Evolutionary conservation across 92 coral and sea anemone species (phyloP).

Genomic region (Umimayanthus kanabou): DNA sequence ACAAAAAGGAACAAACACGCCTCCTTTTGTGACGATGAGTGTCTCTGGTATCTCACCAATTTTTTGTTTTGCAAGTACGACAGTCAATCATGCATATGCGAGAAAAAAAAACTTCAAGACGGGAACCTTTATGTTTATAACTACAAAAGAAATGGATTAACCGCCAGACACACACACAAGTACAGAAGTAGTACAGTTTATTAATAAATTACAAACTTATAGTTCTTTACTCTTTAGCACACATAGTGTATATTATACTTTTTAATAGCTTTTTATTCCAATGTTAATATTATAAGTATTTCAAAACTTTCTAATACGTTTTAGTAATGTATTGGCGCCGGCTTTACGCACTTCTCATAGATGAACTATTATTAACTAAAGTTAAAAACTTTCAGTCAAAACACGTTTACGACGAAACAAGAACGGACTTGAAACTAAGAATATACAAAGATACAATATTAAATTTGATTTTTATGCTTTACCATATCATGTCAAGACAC

Average conservation of each 20-base stretch:
- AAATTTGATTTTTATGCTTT: constrained; percentile 12
- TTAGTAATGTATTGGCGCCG: background rate
- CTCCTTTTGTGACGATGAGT: constrained; percentile 6
- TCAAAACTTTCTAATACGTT: background rate
- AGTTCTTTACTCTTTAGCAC: background rate
- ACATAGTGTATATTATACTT: too few relatives aligned
- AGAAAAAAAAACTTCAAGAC: background rate
- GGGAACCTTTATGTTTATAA: background rate
- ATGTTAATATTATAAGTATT: too few relatives aligned
- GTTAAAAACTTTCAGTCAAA: background rate
- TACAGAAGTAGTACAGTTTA: too few relatives aligned
- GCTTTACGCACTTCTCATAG: background rate
- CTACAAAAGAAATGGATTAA: too few relatives aligned
- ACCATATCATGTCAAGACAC: background rate
- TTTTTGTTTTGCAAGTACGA: background rate
- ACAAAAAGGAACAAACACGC: constrained; percentile 11
- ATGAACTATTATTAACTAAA: too few relatives aligned
- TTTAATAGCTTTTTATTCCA: background rate
- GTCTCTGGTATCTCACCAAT: background rate
- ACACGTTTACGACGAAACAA: background rate
- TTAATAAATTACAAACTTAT: too few relatives aligned
- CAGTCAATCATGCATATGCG: background rate
- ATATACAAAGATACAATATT: background rate
- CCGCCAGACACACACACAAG: too few relatives aligned
- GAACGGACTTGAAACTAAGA: background rate